These are phyloP conservation scores for Diglossa brunneiventris DNA, from an alignment of 2,113 vertebrate species.

Conservation along the genomic window DNA sequence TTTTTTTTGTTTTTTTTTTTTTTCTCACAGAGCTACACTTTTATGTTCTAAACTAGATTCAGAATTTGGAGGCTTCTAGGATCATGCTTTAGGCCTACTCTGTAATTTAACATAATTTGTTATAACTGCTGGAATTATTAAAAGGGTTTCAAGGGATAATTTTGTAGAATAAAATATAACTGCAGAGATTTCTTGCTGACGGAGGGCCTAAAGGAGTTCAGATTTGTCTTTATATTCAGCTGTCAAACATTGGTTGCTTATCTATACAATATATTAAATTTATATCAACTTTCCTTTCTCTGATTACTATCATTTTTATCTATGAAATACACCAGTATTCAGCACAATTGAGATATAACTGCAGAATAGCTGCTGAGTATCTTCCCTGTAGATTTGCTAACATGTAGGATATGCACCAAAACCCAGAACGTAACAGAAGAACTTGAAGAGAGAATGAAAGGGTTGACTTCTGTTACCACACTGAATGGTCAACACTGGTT, in stretches of 20 bases:
- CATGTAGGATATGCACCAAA: background rate
- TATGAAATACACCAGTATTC: background rate
- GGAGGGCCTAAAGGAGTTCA: background rate
- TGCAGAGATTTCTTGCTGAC: conserved; percentile 1
- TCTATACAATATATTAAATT: background rate
- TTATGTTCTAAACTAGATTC: conserved; percentile 7
- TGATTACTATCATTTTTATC: background rate
- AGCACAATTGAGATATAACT: background rate
- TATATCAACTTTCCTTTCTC: background rate
- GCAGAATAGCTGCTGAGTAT: background rate
- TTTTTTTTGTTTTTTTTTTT: background rate
- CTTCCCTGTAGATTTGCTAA: background rate
- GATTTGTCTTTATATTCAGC: conserved; percentile 16
- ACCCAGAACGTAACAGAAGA: background rate
- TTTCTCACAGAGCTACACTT: conserved; percentile 8
- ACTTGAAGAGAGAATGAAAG: background rate
- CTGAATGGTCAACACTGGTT: background rate
- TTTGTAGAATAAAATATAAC: background rate
- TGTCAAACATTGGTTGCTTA: background rate
- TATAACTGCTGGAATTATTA: conserved; percentile 24
- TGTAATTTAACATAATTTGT: conserved; percentile 22
- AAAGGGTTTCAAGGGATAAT: conserved; percentile 7
- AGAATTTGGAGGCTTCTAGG: background rate
- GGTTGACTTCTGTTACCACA: background rate
- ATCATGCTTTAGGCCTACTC: background rate